Conservation (phyloP, 2,113 vertebrate genomes). For the Laticauda laticaudata region DNA sequence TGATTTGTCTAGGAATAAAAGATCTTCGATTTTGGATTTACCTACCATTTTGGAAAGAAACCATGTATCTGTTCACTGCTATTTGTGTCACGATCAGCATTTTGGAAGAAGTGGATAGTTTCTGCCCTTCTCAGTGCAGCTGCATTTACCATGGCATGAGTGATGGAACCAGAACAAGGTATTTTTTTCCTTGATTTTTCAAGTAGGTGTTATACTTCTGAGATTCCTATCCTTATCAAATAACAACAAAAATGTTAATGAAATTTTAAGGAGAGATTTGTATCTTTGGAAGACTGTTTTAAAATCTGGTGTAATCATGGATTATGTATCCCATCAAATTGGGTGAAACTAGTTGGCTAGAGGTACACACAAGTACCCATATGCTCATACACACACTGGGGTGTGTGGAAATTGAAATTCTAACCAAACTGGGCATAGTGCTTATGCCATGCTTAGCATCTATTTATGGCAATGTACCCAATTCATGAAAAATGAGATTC, state of each 20-base stretch:
- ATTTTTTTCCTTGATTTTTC: conserved; percentile 40
- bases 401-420: not conserved
- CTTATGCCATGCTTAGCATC: not conserved
- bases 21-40: conserved; percentile 45
- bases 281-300: not conserved
- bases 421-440: not conserved
- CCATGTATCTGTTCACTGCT: conserved; percentile 75
- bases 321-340: conserved; percentile 7
- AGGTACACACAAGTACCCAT: not conserved
- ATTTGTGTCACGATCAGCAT: conserved; percentile 74
- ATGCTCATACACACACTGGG: not conserved
- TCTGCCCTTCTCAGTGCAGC: conserved; percentile 92
- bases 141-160: conserved; percentile 81
- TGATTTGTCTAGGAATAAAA: conserved; percentile 50
- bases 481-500: not conserved
- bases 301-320: not conserved
- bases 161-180: conserved; percentile 86
- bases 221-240: not conserved
- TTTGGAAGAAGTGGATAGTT: conserved; percentile 65
- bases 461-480: not conserved
- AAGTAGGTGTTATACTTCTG: not conserved
- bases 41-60: conserved; percentile 53
- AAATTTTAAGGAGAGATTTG: not conserved
- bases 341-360: not conserved
- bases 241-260: not conserved